A percentile compares a stretch with the other conserved stretches of the same genome.
These are phyloP conservation scores for Emydura subglobosa DNA, from an alignment of 2,113 vertebrate species.

Conservation along the genomic window DNA sequence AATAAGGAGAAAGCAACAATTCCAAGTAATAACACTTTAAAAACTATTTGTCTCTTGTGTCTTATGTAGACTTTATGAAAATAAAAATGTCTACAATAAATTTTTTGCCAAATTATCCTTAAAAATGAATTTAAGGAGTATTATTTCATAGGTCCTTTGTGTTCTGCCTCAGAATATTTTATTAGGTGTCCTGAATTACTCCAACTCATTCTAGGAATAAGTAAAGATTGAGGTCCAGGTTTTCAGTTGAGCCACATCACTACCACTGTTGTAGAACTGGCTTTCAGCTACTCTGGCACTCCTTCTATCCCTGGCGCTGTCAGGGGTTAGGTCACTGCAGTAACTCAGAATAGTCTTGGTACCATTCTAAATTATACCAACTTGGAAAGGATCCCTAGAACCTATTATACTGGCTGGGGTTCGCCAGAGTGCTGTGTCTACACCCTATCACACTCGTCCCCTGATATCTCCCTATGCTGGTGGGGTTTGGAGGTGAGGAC, in stretches of 20 bases:
- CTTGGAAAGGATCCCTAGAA: neutral
- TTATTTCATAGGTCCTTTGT: neutral
- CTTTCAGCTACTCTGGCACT: neutral
- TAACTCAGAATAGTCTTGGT: neutral
- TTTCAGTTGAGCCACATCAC: neutral
- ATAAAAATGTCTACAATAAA: neutral
- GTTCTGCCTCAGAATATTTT: slow-evolving; percentile 1
- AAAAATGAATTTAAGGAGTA: slow-evolving; percentile 1
- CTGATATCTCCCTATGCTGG: neutral
- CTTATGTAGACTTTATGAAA: slow-evolving; percentile 22
- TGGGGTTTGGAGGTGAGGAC: neutral
- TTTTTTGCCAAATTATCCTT: neutral
- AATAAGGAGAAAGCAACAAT: slow-evolving; percentile 66
- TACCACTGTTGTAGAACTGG: neutral
- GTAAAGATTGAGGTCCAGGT: neutral
- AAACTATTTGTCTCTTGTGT: slow-evolving; percentile 51
- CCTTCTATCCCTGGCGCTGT: neutral
- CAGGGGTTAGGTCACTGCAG: neutral
- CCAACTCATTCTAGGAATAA: neutral
- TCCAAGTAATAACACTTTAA: slow-evolving; percentile 59
- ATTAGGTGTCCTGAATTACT: neutral
- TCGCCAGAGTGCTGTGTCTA: neutral
- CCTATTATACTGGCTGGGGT: neutral
- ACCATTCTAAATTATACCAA: neutral
- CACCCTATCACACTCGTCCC: neutral